Conservation (phyloP, 2,113 vertebrate species). For the Pyrgilauda ruficollis region DNA sequence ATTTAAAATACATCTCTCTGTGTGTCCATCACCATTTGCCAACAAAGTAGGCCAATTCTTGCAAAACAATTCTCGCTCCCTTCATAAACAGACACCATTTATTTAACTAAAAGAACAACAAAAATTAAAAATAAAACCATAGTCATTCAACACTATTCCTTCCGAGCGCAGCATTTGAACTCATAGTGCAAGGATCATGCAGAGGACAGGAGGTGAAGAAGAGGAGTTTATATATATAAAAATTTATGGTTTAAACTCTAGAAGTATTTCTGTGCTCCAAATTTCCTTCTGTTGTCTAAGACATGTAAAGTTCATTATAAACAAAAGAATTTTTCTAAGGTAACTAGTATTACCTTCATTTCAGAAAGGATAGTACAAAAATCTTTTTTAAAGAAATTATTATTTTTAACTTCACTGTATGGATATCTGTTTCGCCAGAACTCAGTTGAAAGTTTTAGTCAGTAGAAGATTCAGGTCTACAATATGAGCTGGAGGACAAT, state of each 20-base stretch:
- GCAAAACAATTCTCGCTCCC: background rate
- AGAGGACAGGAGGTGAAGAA: background rate
- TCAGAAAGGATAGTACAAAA: background rate
- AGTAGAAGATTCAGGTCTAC: background rate
- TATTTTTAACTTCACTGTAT: background rate
- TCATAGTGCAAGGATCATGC: background rate
- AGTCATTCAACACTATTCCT: background rate
- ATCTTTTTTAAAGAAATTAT: background rate
- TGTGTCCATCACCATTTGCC: background rate
- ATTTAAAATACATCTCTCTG: background rate
- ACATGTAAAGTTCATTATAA: background rate
- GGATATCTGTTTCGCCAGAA: background rate
- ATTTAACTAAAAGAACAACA: background rate
- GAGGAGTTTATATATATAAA: background rate
- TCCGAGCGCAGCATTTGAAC: background rate
- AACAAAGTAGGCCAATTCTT: background rate
- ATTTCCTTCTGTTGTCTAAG: background rate
- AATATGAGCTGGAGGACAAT: accelerated
- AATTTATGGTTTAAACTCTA: background rate
- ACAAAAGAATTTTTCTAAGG: background rate
- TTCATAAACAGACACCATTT: background rate
- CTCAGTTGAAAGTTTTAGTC: background rate
- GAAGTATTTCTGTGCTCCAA: background rate
- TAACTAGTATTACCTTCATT: background rate
- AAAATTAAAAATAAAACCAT: background rate